Evolutionary conservation across 2,113 vertebrate species (phyloP).

Genomic region (Pionites leucogaster): DNA sequence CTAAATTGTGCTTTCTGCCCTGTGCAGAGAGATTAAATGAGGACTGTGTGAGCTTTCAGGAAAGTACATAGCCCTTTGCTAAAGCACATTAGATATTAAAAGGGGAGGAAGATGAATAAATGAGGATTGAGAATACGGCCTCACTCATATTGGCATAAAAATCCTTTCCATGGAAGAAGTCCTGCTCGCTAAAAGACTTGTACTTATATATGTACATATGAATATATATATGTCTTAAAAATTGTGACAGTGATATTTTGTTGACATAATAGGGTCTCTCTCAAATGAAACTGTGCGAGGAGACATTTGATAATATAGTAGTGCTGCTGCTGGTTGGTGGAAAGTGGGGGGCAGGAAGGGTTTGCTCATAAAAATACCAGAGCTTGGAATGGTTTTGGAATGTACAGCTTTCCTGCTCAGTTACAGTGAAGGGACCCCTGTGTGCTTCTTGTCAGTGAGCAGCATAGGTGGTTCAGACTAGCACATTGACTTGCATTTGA

Average conservation of each 20-base stretch:
- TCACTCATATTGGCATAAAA: accelerated
- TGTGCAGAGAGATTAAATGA: not conserved
- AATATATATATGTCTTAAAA: not conserved
- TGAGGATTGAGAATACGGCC: not conserved
- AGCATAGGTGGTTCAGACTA: not conserved
- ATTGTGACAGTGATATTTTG: not conserved
- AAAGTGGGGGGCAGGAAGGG: accelerated
- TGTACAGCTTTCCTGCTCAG: not conserved
- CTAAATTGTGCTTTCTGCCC: not conserved
- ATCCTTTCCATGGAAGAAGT: not conserved
- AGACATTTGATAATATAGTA: not conserved
- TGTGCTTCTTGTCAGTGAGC: not conserved
- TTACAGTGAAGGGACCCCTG: accelerated
- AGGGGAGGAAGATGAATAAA: not conserved
- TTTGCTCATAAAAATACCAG: not conserved
- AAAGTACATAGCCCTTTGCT: not conserved
- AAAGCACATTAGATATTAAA: not conserved
- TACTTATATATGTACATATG: not conserved
- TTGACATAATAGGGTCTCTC: not conserved
- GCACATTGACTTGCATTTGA: not conserved
- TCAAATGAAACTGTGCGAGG: no score
- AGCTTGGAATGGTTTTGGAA: not conserved
- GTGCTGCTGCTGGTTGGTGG: not conserved
- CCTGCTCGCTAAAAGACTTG: not conserved
- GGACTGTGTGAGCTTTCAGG: not conserved